Base-by-base conservation (phyloP, 2,797 vertebrate species). In the Chromis chromis region DNA sequence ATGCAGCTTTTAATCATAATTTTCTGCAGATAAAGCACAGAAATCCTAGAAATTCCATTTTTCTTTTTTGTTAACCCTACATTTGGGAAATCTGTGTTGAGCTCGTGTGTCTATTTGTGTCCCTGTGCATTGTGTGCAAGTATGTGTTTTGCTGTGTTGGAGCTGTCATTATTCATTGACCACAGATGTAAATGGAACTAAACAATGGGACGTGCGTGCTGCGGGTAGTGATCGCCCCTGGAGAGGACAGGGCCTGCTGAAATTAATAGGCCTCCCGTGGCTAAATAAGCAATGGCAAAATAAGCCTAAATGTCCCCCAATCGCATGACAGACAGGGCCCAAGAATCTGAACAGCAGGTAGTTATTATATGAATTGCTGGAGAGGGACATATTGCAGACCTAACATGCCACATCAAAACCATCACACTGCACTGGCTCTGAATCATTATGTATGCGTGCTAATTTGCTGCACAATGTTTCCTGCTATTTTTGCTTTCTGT, bases 221-320 rank as follows among this genome's bases (percentile, higher is more conserved):
- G 86, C 42, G 88, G 90, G 89, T 91, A 91, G 89, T 63, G 79
- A 91, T 92, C 85, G 87, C 91, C 92, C 93, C 91, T 90, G 84
- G 92, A 94, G 93, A 94, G 93, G 93, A 94, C 90, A 84, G 88
- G 86, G 82, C 91, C 90, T 91, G 91, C 92, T 95, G 91, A 95
- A 95, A 95, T 95, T 94, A 95, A 95, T 95, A 95, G 94, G 94
- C 94, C 93, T 95, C 94, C 94, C 82, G 93, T 90, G 92, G 94
- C 92, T 95, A 93, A 93, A 94, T 94, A 95, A 94, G 94, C 93
- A 93, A 87, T 92, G 85, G 91, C 91, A 89, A 94, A 95, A 94
- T 94, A 93, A 95, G 91, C 92, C 91, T 94, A 94, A 95, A 94
- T 93, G 91, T 94, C 88, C 92, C 91, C 91, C 90, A 89, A 90